Evolutionary conservation across 2,888 invertebrate genomes (phyloP).

Genomic region (Lasioglossum villosulum): DNA sequence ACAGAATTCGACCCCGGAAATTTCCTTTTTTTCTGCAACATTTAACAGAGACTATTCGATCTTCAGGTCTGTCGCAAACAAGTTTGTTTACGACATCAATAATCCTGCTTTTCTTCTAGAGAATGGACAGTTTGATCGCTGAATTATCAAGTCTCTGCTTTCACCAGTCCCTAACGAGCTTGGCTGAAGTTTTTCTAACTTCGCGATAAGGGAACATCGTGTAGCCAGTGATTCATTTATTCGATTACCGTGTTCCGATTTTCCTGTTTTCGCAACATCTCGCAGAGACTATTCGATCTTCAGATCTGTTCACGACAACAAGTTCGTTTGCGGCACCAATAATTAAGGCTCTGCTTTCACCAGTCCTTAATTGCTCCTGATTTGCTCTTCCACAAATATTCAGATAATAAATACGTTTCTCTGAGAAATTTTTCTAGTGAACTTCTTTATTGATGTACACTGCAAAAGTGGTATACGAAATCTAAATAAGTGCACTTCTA

Average conservation of each 20-base stretch:
- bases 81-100: not conserved
- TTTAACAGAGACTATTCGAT: not conserved
- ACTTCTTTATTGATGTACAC: too few species aligned
- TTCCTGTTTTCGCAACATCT: not conserved
- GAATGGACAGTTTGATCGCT: not conserved
- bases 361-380: not conserved
- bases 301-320: not conserved
- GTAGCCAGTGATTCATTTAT: not conserved
- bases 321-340: not conserved
- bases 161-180: not conserved
- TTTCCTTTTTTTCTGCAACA: not conserved
- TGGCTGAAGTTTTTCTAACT: too few species aligned
- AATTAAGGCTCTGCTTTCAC: not conserved
- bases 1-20: slow-evolving; percentile 20
- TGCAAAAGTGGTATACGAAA: too few species aligned
- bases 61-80: not conserved
- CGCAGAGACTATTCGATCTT: not conserved
- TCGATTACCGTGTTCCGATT: not conserved
- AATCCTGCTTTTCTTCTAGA: not conserved
- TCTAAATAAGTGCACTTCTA: too few species aligned
- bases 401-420: too few species aligned
- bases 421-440: too few species aligned
- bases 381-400: too few species aligned
- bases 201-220: too few species aligned
- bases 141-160: not conserved